A percentile compares a stretch with the other conserved stretches of the same genome.
These are phyloP conservation scores for Liparis tanakae DNA, from an alignment of 2,797 vertebrate species.

Conservation along the genomic window DNA sequence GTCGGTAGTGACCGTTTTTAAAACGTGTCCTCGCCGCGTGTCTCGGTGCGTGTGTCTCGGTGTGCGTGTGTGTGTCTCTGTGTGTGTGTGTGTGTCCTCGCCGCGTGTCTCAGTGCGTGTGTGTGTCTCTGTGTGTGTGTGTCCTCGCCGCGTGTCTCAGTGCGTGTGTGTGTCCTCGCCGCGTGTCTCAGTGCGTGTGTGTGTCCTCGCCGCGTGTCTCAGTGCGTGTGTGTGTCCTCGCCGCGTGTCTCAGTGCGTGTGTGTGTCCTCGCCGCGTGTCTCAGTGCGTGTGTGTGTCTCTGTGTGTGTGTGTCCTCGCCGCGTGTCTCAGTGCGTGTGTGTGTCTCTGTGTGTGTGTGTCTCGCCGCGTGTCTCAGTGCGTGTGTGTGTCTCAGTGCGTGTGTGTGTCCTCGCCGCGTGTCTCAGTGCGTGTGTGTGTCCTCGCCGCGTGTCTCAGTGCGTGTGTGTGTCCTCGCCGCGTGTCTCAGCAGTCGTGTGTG, in stretches of 20 bases:
- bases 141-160: background rate
- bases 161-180: background rate
- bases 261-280: background rate
- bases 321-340: background rate
- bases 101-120: background rate
- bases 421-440: slow-evolving; percentile 4
- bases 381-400: background rate
- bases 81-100: too few species aligned
- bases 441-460: background rate
- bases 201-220: background rate
- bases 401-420: too few species aligned
- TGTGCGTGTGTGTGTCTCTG: background rate
- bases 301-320: too few species aligned
- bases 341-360: too few species aligned
- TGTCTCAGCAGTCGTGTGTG: background rate
- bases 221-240: background rate
- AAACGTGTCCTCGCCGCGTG: too few species aligned
- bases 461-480: background rate
- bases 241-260: background rate
- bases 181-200: background rate
- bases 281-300: background rate
- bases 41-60: background rate
- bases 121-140: too few species aligned
- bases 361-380: background rate
- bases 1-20: too few species aligned